Evolutionary conservation across 1,140 invertebrate genomes (phyloP), one percentile per base, ranked within the genome.

Genomic region (Conus ventricosus): DNA sequence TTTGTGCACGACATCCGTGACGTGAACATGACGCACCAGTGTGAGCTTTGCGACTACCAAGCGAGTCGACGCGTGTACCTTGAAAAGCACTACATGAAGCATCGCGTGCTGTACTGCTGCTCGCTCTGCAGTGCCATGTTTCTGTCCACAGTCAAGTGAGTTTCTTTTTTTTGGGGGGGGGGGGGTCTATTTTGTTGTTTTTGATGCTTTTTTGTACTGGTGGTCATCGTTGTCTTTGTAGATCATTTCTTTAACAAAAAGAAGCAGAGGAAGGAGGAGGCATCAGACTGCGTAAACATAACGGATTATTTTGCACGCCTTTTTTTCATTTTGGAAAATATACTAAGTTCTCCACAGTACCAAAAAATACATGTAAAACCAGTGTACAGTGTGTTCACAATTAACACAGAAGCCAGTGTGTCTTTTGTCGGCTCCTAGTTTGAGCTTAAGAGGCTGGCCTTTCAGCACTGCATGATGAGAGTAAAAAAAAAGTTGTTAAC

Each of bases 1-100:
- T 95, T 94, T 90, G 92, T 95, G 23, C 95, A 95, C 85, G 94
- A 95, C 86, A 94, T 95, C 51, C 92, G 92, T 89, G 93, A 94
- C 71, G 90, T 92, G 27, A 91, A 92, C 15, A 93, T 91, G 54
- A 91, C 94, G 11, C 92, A 94, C 83, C 90, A 91, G 55, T 95
- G 95, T 90, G 90, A 93, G 13, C 86, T 95, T 51, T 95, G 95
- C 91, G 93, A 94, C 82, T 94, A 95, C 88, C 92, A 91, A 11
- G 92, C 94, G 27, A 93, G 93, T 89, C 91, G 95, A 17, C 84
- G 91, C 53, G 90, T 93, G 51, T 95, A 95, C 85, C 91, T 95
- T 27, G 94, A 95, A 76, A 95, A 94, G 87, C 95, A 95, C 90
- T 93, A 94, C 86, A 90, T 92, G 15, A 95, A 94, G 87, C 95